Conservation (phyloP, 2,113 vertebrate species). For the Myodes glareolus region DNA sequence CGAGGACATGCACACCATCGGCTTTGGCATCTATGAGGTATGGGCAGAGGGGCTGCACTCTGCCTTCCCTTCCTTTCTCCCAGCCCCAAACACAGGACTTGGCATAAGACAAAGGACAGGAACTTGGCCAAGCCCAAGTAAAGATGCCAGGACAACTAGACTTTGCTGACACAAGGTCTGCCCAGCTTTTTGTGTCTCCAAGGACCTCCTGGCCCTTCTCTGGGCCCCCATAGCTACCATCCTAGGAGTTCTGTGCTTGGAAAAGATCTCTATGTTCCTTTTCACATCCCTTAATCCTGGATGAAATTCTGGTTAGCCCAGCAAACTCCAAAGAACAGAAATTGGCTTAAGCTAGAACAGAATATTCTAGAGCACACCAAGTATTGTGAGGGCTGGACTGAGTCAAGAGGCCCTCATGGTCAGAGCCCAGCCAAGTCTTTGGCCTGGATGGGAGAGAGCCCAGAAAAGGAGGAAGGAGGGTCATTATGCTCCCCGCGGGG, state of each 20-base stretch:
- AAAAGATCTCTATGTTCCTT: not conserved
- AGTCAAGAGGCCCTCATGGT: not conserved
- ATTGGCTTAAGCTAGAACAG: not conserved
- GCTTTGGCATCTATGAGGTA: slow-evolving; percentile 97
- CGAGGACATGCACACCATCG: slow-evolving; percentile 96
- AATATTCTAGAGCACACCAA: accelerated
- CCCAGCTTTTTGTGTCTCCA: not conserved
- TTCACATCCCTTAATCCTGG: not conserved
- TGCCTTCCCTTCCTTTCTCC: not conserved
- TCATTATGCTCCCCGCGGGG: not conserved
- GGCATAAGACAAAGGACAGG: not conserved
- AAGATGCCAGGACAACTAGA: not conserved
- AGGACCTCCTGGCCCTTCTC: too few relatives aligned
- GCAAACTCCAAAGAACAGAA: not conserved
- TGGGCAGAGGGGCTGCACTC: not conserved
- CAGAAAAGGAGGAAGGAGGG: not conserved
- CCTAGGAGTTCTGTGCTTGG: not conserved
- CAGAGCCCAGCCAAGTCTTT: not conserved
- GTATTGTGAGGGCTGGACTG: not conserved
- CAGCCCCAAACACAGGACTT: not conserved
- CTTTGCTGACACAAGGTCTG: not conserved
- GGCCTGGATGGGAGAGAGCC: not conserved
- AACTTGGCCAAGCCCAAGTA: not conserved
- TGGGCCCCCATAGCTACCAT: not conserved
- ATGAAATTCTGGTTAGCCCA: not conserved